Evolutionary conservation across 2,888 invertebrate species (phyloP).

Genomic region (Polyploca ridens): DNA sequence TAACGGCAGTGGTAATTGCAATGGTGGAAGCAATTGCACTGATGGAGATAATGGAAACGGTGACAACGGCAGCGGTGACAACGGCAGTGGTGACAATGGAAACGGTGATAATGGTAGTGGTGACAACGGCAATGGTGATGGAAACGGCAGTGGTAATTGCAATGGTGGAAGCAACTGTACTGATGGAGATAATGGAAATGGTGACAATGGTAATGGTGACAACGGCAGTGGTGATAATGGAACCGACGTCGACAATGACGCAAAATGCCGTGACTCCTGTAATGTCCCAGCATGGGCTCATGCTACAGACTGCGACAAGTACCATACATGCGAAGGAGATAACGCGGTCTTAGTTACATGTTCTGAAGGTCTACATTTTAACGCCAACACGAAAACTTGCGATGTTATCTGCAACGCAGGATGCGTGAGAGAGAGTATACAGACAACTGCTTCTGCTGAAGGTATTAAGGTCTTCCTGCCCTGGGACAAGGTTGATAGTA

Average conservation of each 20-base stretch:
- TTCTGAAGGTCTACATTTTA: slow-evolving; percentile 70
- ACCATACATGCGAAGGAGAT: slow-evolving; percentile 62
- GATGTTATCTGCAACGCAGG: slow-evolving; percentile 66
- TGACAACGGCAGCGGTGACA: not conserved
- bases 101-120: not conserved
- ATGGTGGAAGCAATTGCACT: slow-evolving; percentile 6
- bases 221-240: slow-evolving; percentile 10
- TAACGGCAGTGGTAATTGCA: slow-evolving; percentile 15
- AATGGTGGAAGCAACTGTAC: slow-evolving; percentile 10
- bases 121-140: slow-evolving; percentile 6
- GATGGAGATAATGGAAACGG: not conserved
- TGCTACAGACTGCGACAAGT: slow-evolving; percentile 65
- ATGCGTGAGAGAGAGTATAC: slow-evolving; percentile 46
- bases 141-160: slow-evolving; percentile 15
- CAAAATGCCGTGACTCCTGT: slow-evolving; percentile 54
- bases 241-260: not conserved
- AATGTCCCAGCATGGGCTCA: slow-evolving; percentile 68
- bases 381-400: slow-evolving; percentile 55
- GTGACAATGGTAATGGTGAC: not conserved
- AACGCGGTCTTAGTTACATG: slow-evolving; percentile 49
- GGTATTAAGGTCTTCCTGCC: slow-evolving; percentile 62
- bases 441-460: slow-evolving; percentile 39
- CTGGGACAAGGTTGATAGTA: slow-evolving; percentile 49
- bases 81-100: slow-evolving; percentile 1
- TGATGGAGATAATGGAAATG: not conserved